phyloP scores from a whole-genome alignment of 2,888 invertebrate species.

The Charanyca ferruginea region DNA sequence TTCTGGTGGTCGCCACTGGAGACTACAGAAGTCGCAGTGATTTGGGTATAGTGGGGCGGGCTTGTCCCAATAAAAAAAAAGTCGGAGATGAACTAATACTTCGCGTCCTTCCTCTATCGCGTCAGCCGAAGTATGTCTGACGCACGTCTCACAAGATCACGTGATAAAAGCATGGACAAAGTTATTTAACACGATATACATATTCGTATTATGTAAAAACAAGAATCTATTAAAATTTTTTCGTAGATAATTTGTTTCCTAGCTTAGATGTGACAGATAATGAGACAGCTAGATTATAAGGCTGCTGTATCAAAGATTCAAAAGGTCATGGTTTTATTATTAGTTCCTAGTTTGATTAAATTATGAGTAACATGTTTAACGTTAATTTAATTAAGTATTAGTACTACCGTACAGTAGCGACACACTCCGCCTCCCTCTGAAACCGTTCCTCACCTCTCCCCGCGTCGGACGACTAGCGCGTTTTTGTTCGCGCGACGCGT shows the following conservation, averaged over 20 bases:
- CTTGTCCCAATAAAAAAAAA: too few species aligned
- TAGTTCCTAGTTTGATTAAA: conserved; percentile 8
- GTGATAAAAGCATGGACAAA: conserved; percentile 1
- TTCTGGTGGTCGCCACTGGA: too few species aligned
- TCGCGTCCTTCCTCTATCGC: background rate
- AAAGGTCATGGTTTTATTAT: conserved; percentile 27
- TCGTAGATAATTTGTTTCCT: conserved; percentile 14
- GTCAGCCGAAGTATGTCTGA: conserved; percentile 8
- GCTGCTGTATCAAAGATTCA: background rate
- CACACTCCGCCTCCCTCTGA: too few species aligned
- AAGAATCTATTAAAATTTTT: conserved; percentile 22
- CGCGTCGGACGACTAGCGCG: too few species aligned
- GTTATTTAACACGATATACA: conserved; percentile 18
- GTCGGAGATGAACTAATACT: background rate
- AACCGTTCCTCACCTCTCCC: too few species aligned
- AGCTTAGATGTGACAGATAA: background rate
- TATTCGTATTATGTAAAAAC: conserved; percentile 30
- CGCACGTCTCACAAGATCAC: conserved; percentile 28
- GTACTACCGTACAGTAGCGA: too few species aligned
- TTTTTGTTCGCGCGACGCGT: too few species aligned
- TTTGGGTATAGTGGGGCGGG: too few species aligned
- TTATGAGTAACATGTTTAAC: background rate
- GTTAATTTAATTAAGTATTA: background rate
- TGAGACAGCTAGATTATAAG: background rate
- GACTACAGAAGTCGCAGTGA: too few species aligned